phyloP scores from a whole-genome alignment of 2,113 vertebrate genomes.

The Recurvirostra avosetta region DNA sequence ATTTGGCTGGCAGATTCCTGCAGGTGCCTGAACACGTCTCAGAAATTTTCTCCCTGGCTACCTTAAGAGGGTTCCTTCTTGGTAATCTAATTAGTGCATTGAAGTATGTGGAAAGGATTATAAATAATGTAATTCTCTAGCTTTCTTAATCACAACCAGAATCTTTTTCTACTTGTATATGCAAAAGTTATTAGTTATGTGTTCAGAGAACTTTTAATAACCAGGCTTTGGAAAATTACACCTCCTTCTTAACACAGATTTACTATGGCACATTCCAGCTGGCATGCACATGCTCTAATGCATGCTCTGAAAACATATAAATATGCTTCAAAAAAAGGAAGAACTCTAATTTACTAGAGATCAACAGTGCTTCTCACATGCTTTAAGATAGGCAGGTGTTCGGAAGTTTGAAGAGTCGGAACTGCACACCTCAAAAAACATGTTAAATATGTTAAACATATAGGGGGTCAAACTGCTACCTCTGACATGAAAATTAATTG shows the following conservation, averaged over 20 bases:
- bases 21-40: slow-evolving; percentile 12
- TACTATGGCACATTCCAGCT: neutral
- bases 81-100: neutral
- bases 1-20: slow-evolving; percentile 1
- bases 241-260: neutral
- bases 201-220: neutral
- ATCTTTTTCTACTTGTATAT: neutral
- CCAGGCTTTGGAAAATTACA: neutral
- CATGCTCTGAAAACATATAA: neutral
- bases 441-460: neutral
- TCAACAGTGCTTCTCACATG: neutral
- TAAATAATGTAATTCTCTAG: neutral
- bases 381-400: neutral
- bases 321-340: neutral
- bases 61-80: neutral
- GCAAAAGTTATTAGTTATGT: neutral
- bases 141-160: neutral
- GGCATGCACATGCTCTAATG: neutral
- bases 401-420: neutral
- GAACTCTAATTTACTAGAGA: neutral
- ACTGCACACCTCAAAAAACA: neutral
- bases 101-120: neutral
- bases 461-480: neutral
- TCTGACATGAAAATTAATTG: neutral
- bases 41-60: neutral